Conservation (phyloP, 2,888 invertebrate species). For the Punctoribates punctum region DNA sequence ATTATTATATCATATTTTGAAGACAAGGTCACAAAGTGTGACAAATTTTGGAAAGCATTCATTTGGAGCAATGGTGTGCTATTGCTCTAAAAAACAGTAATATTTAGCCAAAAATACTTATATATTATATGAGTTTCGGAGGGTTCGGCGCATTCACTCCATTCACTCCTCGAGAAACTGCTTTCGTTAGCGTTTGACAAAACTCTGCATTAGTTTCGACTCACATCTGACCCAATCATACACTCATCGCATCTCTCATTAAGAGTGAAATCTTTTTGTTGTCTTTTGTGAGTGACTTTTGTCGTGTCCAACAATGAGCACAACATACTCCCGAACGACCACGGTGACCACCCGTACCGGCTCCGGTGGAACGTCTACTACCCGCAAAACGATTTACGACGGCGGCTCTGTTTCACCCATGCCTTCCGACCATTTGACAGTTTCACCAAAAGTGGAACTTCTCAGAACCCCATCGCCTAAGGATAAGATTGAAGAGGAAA, state of each 20-base stretch:
- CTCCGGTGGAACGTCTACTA: neutral
- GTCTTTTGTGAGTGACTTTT: neutral
- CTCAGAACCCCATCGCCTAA: conserved; percentile 39
- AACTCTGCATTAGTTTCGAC: conserved; percentile 1
- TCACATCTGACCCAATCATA: neutral
- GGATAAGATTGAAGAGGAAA: conserved; percentile 31
- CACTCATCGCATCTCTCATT: neutral
- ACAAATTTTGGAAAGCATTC: conserved; percentile 5
- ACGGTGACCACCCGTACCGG: too few relatives aligned
- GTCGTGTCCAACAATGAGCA: neutral
- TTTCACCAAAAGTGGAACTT: conserved; percentile 31
- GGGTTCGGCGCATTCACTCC: neutral
- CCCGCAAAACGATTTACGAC: neutral
- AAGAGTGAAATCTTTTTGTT: neutral
- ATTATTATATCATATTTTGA: conserved; percentile 18
- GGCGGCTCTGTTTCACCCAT: conserved; percentile 27
- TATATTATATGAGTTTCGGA: neutral
- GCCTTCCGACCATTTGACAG: conserved; percentile 20
- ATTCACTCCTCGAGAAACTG: neutral
- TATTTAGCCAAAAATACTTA: neutral
- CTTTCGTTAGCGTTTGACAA: neutral
- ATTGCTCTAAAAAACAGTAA: neutral
- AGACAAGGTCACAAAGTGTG: neutral
- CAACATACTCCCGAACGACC: conserved; percentile 3
- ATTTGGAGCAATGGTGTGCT: neutral